Evolutionary conservation across 2,888 invertebrate species (phyloP).

Genomic region (Pediacus dermestoides): DNA sequence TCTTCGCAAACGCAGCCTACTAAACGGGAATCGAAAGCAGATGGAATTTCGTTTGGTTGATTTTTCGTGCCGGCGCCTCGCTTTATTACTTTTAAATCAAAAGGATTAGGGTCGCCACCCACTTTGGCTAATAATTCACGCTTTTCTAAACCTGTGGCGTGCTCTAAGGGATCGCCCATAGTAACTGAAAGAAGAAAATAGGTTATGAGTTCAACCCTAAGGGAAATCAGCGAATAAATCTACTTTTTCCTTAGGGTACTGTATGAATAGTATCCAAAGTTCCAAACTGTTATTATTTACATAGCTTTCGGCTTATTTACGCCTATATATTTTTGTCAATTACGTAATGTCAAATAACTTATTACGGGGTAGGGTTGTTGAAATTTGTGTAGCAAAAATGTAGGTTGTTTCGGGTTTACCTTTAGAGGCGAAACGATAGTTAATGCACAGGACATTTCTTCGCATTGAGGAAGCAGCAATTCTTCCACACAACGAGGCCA

Average conservation of each 20-base stretch:
- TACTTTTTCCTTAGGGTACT: too few relatives aligned
- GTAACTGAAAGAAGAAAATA: too few relatives aligned
- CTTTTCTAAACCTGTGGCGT: constrained; percentile 90
- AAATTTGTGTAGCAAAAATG: neutral
- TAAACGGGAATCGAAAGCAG: constrained; percentile 83
- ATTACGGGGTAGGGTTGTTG: neutral
- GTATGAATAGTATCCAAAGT: too few relatives aligned
- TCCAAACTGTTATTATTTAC: too few relatives aligned
- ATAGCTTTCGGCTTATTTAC: too few relatives aligned
- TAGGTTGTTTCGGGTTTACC: constrained; percentile 55
- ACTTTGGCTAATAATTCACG: constrained; percentile 81
- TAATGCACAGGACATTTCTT: constrained; percentile 60
- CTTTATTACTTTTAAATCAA: constrained; percentile 78
- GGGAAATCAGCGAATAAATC: too few relatives aligned
- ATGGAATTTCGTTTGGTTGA: constrained; percentile 84
- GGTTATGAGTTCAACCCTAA: too few relatives aligned
- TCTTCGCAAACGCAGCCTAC: constrained; percentile 97
- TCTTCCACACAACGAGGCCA: constrained; percentile 76
- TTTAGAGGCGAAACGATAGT: constrained; percentile 61
- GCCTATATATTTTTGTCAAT: constrained; percentile 26
- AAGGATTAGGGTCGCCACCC: constrained; percentile 85
- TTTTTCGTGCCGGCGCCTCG: constrained; percentile 77
- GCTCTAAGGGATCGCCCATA: constrained; percentile 86
- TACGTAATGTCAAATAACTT: constrained; percentile 41
- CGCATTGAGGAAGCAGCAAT: constrained; percentile 62